Evolutionary conservation across 1,140 invertebrate species (phyloP), one percentile per base, ranked within the genome.

Genomic region (Portunus trituberculatus): DNA sequence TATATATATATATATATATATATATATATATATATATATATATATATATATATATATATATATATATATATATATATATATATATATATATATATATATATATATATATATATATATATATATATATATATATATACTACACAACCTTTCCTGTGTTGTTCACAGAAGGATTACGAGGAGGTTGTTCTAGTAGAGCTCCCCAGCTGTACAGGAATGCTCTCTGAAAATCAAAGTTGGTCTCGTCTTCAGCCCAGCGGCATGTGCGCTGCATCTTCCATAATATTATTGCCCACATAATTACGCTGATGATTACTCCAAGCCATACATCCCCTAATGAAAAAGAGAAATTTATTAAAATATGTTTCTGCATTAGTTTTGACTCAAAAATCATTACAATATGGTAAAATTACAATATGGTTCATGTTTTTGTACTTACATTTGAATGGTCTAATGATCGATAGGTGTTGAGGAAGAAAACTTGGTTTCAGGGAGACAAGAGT

Each of bases 81-180:
- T 89, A 89, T 89, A 89, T 89, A 89, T 89, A 89, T 89, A 89
- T 89, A 89, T 89, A 89, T 89, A 89, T 89, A 89, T 89, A 89
- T 89, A 89, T 89, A 89, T 89, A 89, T 89, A 89, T 89, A 89
- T 89, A 89, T 89, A 89, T 89, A 89, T 89, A 89, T 39, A 89
- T 89, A 89, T 89, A 89, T 89, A 89, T 89, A 89, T 89, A 89
- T 89, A 89, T 89, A 45, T 89, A 89, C 46, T 45, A 89, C 14
- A 76, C 76, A 4, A 52, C 76, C 20, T 45, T 48, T 52, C 92
- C 83, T 39, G 25, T 20, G 1, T 39, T 83, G 31, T n/a, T 93
- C 29, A 82, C 39, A 25, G 59, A 82, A 0, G 6, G 91, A 25
- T 10, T 59, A 7, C 45, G n/a, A 0, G 48, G 45, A n/a, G 48